Evolutionary conservation across 2,888 invertebrate genomes (phyloP).

Genomic region (Sarcophaga carnaria): DNA sequence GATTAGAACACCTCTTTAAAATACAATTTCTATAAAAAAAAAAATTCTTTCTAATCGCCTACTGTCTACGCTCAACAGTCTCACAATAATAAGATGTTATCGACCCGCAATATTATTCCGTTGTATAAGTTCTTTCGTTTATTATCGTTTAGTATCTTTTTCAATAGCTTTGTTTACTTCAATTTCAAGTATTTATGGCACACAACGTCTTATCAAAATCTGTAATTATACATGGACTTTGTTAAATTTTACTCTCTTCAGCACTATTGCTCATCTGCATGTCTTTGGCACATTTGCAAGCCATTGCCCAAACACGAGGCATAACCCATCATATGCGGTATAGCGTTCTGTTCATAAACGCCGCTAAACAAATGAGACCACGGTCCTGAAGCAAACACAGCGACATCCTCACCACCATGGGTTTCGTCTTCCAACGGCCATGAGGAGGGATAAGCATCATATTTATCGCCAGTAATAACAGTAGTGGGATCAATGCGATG

Average conservation of each 20-base stretch:
- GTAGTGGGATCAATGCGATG: slow-evolving; percentile 77
- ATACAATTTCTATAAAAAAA: too few relatives aligned
- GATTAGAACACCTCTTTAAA: too few relatives aligned
- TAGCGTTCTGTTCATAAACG: slow-evolving; percentile 89
- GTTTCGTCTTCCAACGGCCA: slow-evolving; percentile 84
- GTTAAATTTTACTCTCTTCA: too few relatives aligned
- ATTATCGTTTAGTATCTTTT: background rate
- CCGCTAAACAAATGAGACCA: slow-evolving; percentile 92
- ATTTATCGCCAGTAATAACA: slow-evolving; percentile 71
- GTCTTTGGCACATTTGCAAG: slow-evolving; percentile 41
- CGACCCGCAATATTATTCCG: background rate
- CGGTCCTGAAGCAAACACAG: slow-evolving; percentile 89
- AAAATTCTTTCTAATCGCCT: too few relatives aligned
- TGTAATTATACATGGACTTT: too few relatives aligned
- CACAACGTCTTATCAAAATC: background rate
- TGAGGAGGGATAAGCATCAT: slow-evolving; percentile 84
- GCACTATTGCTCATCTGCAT: background rate
- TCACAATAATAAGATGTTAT: too few relatives aligned
- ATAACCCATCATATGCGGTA: slow-evolving; percentile 89
- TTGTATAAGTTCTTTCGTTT: background rate
- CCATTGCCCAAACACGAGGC: slow-evolving; percentile 88
- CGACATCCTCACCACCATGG: slow-evolving; percentile 91
- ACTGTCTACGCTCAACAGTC: too few relatives aligned
- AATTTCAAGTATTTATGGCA: background rate
- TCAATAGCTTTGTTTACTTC: background rate